These are phyloP conservation scores for Oikopleura dioica DNA, from an alignment of 23 tunicate species.

Conservation along the genomic window DNA sequence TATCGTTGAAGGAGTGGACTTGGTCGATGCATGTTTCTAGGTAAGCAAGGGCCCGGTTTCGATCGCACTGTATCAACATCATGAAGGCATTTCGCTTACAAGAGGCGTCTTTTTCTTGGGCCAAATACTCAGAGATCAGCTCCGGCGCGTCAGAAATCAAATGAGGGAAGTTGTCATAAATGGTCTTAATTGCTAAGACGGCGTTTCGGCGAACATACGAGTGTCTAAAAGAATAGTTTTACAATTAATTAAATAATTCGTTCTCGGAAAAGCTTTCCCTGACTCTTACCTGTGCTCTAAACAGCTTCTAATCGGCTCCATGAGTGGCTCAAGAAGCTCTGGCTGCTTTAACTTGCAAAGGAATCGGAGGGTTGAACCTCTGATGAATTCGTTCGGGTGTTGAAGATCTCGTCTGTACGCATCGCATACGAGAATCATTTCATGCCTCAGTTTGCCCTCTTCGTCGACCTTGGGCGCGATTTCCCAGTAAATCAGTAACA, in stretches of 20 bases:
- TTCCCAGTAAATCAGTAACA: slow-evolving; percentile 87
- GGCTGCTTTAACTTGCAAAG: slow-evolving; percentile 84
- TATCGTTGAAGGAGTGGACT: slow-evolving; percentile 92
- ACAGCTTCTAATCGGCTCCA: slow-evolving; percentile 90
- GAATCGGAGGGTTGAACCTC: slow-evolving; percentile 89
- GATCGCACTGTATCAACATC: slow-evolving; percentile 99
- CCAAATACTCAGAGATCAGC: slow-evolving; percentile 64
- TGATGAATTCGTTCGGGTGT: slow-evolving; percentile 96
- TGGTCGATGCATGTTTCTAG: slow-evolving; percentile 99
- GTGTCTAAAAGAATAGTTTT: too few relatives aligned
- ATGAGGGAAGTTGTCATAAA: slow-evolving; percentile 40
- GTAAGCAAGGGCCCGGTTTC: slow-evolving; percentile 66
- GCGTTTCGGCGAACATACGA: slow-evolving; percentile 95
- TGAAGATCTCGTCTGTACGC: slow-evolving; percentile 98
- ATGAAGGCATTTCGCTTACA: slow-evolving; percentile 96
- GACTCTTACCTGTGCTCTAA: too few relatives aligned
- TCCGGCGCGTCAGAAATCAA: slow-evolving; percentile 99
- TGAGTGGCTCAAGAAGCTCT: slow-evolving; percentile 80
- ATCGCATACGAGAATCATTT: slow-evolving; percentile 97
- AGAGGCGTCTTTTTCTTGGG: slow-evolving; percentile 84
- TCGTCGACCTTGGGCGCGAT: slow-evolving; percentile 91
- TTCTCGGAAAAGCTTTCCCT: too few relatives aligned
- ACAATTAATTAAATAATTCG: too few relatives aligned
- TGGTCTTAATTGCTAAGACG: slow-evolving; percentile 88
- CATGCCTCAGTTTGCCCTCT: slow-evolving; percentile 67